Conservation (phyloP, 2,888 invertebrate species). For the Sminthurinus aureus region DNA sequence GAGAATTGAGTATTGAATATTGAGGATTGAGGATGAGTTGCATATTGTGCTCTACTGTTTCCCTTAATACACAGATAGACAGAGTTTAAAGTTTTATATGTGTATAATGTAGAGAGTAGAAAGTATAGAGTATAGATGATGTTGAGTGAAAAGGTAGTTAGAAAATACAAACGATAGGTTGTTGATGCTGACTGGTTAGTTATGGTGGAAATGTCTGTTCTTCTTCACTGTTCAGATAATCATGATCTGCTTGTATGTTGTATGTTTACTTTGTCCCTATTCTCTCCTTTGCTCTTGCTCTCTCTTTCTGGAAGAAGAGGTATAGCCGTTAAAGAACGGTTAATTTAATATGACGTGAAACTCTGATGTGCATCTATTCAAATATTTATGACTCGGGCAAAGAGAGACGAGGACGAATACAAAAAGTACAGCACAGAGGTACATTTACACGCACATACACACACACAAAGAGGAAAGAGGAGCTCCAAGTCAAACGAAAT, state of each 20-base stretch:
- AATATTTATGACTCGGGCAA: conserved; percentile 48
- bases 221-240: conserved; percentile 11
- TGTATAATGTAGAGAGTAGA: not conserved
- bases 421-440: not conserved
- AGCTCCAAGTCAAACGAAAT: too few species aligned
- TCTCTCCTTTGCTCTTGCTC: not conserved
- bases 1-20: not conserved
- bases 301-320: conserved; percentile 14
- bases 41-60: not conserved
- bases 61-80: too few species aligned
- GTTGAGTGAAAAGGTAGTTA: conserved; percentile 11
- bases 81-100: too few species aligned
- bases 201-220: conserved; percentile 11
- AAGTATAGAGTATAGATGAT: not conserved
- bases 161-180: conserved; percentile 18
- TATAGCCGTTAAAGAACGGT: conserved; percentile 51
- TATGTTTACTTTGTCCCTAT: not conserved
- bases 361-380: conserved; percentile 50
- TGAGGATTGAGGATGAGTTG: not conserved
- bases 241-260: not conserved
- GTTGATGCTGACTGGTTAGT: conserved; percentile 15
- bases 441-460: too few species aligned
- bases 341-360: conserved; percentile 52
- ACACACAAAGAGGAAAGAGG: too few species aligned
- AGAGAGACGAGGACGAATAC: conserved; percentile 23